phyloP scores from a whole-genome alignment of 2,113 vertebrate genomes.

The Vulpes ferrilata region DNA sequence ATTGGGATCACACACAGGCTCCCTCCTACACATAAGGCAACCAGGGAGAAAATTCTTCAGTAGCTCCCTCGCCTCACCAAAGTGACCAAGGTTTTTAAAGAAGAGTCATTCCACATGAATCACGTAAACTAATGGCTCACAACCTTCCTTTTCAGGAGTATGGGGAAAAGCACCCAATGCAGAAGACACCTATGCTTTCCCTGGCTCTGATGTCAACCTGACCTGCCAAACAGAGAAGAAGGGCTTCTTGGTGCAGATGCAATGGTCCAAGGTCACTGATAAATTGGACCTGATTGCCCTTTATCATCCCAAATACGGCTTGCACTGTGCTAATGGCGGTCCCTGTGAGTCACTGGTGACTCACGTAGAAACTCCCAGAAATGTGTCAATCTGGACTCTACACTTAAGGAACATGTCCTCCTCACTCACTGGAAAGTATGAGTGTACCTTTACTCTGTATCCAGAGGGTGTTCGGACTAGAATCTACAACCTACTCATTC shows the following conservation, averaged over 20 bases:
- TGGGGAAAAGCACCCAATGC: not conserved
- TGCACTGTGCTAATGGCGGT: not conserved
- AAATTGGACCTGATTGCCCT: conserved; percentile 62
- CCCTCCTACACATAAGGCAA: not conserved
- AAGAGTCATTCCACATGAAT: conserved; percentile 37
- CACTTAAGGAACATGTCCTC: conserved; percentile 69
- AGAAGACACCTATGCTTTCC: conserved; percentile 63
- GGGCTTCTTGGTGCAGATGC: conserved; percentile 78
- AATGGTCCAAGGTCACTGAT: conserved; percentile 81
- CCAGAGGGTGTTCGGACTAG: conserved; percentile 75
- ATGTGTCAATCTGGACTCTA: conserved; percentile 70
- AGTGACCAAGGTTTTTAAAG: not conserved
- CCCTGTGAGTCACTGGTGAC: not conserved
- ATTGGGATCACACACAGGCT: not conserved
- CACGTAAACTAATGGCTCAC: not conserved
- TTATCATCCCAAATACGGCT: conserved; percentile 75
- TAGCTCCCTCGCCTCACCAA: not conserved
- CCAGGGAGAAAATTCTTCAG: not conserved
- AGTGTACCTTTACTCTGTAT: conserved; percentile 84
- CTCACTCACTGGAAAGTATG: conserved; percentile 73
- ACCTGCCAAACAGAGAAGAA: conserved; percentile 67
- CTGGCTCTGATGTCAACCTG: conserved; percentile 77
- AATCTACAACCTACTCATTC: conserved; percentile 74
- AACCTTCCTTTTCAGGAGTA: conserved; percentile 75
- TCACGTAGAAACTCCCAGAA: not conserved